These are phyloP conservation scores for Buathra laborator DNA, from an alignment of 2,888 invertebrate genomes.

Conservation along the genomic window DNA sequence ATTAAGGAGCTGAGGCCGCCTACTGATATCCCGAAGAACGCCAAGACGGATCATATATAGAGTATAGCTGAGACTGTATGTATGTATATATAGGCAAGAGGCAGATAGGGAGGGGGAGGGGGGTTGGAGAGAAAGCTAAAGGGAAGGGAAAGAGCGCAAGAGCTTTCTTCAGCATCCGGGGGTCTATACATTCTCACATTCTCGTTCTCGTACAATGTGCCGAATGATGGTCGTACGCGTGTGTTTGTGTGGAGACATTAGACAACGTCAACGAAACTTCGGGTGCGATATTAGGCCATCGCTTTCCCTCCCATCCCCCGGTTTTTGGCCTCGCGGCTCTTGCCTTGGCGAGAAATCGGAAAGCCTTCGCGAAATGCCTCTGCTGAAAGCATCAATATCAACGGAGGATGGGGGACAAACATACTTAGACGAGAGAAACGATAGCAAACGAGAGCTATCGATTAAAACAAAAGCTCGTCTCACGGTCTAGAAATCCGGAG, in stretches of 20 bases:
- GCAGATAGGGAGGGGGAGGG: neutral
- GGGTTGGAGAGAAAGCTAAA: neutral
- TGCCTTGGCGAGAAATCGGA: constrained; percentile 9
- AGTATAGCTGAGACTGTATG: neutral
- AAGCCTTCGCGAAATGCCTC: neutral
- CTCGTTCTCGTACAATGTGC: constrained; percentile 4
- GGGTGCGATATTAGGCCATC: constrained; percentile 35
- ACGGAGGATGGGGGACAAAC: neutral
- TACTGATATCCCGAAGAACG: constrained; percentile 47
- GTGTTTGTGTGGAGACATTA: constrained; percentile 26
- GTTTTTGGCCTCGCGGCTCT: constrained; percentile 1
- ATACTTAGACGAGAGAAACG: constrained; percentile 12
- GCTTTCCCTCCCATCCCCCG: neutral
- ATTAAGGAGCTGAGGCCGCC: constrained; percentile 44
- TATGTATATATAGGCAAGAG: neutral
- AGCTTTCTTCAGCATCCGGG: constrained; percentile 23
- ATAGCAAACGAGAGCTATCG: constrained; percentile 2
- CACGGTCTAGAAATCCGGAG: neutral
- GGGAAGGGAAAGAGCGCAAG: constrained; percentile 3
- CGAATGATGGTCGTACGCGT: constrained; percentile 12
- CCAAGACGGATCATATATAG: constrained; percentile 51
- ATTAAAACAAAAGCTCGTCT: constrained; percentile 9
- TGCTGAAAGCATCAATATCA: constrained; percentile 4
- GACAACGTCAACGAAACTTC: constrained; percentile 40
- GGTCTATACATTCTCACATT: neutral